These are phyloP conservation scores for Notarius lentiginosus DNA, from an alignment of 2,113 vertebrate species.

Conservation along the genomic window DNA sequence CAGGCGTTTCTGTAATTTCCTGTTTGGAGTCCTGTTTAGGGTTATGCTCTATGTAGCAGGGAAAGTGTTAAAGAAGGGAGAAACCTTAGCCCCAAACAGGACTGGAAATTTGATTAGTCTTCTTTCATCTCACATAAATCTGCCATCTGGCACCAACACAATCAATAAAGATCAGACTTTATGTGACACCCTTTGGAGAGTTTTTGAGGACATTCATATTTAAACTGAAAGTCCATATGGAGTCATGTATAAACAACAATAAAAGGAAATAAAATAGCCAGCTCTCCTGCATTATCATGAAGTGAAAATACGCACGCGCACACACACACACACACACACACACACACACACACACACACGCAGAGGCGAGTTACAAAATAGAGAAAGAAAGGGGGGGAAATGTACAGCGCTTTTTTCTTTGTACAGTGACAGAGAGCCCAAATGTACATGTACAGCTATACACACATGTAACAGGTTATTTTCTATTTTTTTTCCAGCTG, in stretches of 20 bases:
- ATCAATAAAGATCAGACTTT: constrained; percentile 73
- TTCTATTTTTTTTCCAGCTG: constrained; percentile 33
- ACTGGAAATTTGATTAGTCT: constrained; percentile 77
- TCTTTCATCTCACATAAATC: constrained; percentile 77
- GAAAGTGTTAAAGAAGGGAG: constrained; percentile 72
- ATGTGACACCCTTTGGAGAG: constrained; percentile 69
- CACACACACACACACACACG: constrained; percentile 15
- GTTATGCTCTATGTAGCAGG: constrained; percentile 64
- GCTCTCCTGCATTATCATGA: constrained; percentile 16
- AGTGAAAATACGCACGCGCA: constrained; percentile 20
- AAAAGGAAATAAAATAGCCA: constrained; percentile 4
- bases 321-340: constrained; percentile 21
- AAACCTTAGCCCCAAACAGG: constrained; percentile 70
- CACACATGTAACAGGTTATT: constrained; percentile 18
- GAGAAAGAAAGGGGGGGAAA: neutral
- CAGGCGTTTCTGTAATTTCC: constrained; percentile 69
- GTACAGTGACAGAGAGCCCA: constrained; percentile 12
- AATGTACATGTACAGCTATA: neutral
- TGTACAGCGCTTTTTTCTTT: neutral
- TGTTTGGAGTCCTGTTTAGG: constrained; percentile 72
- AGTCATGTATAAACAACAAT: constrained; percentile 25
- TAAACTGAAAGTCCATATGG: constrained; percentile 19
- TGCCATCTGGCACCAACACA: constrained; percentile 71
- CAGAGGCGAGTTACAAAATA: neutral
- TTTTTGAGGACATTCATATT: constrained; percentile 38